These are phyloP conservation scores for Chorisops tibialis DNA, from an alignment of 2,888 invertebrate genomes.

Conservation along the genomic window DNA sequence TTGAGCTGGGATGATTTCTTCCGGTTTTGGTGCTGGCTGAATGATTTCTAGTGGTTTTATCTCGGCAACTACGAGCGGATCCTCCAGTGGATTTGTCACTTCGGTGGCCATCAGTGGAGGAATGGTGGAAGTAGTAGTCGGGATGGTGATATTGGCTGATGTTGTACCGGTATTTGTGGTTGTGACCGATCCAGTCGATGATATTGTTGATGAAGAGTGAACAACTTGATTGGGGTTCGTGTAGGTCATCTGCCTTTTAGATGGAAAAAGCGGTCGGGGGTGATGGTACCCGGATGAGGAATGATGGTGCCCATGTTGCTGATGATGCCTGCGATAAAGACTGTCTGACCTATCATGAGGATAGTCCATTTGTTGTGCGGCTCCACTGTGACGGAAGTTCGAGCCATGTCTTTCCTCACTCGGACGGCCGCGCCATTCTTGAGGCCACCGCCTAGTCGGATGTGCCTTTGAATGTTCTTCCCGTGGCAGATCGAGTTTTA, in stretches of 20 bases:
- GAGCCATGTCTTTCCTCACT: constrained; percentile 37
- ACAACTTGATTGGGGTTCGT: constrained; percentile 44
- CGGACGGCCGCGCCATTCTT: constrained; percentile 32
- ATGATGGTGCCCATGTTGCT: constrained; percentile 18
- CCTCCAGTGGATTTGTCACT: background rate
- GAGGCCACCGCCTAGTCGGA: constrained; percentile 19
- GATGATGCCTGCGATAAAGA: constrained; percentile 15
- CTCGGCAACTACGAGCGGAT: background rate
- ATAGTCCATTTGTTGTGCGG: constrained; percentile 2
- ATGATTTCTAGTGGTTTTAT: background rate
- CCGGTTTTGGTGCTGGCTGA: background rate
- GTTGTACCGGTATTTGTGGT: constrained; percentile 8
- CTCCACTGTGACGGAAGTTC: background rate
- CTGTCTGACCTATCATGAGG: constrained; percentile 9
- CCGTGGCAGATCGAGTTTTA: constrained; percentile 26
- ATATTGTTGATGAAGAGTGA: constrained; percentile 38
- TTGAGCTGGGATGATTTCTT: background rate
- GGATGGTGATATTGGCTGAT: background rate
- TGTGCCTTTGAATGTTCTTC: constrained; percentile 16
- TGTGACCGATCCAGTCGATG: constrained; percentile 34
- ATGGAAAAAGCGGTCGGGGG: constrained; percentile 44
- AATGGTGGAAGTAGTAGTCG: constrained; percentile 5
- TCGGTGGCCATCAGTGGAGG: constrained; percentile 13
- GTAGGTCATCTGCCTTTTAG: constrained; percentile 48
- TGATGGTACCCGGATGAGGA: constrained; percentile 25